A percentile compares a stretch with the other conserved stretches of the same genome.
Evolutionary conservation across 1,140 invertebrate species (phyloP).

Genomic region (Nephotettix cincticeps): DNA sequence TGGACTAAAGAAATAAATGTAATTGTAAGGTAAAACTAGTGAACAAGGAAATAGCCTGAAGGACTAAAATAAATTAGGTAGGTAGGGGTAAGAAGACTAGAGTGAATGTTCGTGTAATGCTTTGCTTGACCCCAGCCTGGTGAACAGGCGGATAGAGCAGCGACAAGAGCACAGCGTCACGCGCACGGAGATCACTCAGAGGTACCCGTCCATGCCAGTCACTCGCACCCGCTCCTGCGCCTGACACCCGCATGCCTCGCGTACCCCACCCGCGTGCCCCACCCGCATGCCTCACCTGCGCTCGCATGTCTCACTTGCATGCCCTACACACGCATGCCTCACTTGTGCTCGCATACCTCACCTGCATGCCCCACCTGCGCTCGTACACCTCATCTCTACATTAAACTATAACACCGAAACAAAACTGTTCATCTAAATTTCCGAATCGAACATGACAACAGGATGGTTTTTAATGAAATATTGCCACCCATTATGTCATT

Average conservation of each 20-base stretch:
- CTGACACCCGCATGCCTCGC: background rate
- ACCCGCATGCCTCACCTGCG: background rate
- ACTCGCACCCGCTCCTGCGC: background rate
- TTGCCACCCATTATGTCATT: too few species aligned
- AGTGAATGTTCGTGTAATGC: conserved; percentile 28
- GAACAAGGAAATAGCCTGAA: background rate
- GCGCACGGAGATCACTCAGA: conserved; percentile 66
- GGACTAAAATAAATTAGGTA: too few species aligned
- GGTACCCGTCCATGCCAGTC: conserved; percentile 47
- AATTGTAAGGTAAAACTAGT: too few species aligned
- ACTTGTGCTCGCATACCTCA: background rate
- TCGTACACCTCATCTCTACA: too few species aligned
- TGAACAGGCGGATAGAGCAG: conserved; percentile 66
- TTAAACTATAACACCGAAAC: too few species aligned
- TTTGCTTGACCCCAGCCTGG: conserved; percentile 52
- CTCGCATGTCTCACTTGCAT: background rate
- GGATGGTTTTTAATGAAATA: too few species aligned
- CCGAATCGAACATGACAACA: too few species aligned
- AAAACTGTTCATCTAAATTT: too few species aligned
- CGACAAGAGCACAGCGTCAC: conserved; percentile 67
- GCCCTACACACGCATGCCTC: background rate
- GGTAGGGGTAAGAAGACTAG: background rate
- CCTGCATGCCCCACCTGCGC: too few species aligned
- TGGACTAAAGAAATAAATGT: background rate
- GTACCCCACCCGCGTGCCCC: background rate